Base-by-base conservation (phyloP, 2,113 vertebrate genomes). In the Podarcis cretensis region DNA sequence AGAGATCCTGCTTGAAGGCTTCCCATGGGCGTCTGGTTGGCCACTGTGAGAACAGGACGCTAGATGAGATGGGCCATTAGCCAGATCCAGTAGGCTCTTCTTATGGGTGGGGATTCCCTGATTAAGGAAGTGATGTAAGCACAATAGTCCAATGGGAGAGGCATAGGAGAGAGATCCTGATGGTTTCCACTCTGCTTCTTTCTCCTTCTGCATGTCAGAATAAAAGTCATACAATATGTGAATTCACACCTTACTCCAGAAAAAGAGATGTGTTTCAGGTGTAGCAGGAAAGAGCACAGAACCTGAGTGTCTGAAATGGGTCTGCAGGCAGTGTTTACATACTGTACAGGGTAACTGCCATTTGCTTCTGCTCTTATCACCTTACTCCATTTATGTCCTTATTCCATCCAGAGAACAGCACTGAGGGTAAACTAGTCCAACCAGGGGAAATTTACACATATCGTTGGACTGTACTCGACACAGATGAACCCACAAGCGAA, bases 361-460 rank as follows among this genome's bases (percentile, higher is more conserved):
- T 77, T 63, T 23, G 65, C 27, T 48, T 27, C 4, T 86, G 35
- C 30, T 16, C 59, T 20, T 63, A 63, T 5, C 16, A 6, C 90
- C 78, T 25, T 27, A 40, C 27, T 81, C 37, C 18, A 18, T 86
- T 84, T 77, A 13, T 92, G 87, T 93, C 95, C 86, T 54, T 54
- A 54, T 54, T 43, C 59, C 59, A 71, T 86, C 75, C 83, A 99
- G 99, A 97, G 23, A 97, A 97, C 25, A 89, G 21, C 79, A 96
- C 92, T 69, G 96, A 98, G 43, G 97, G 96, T 27, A 98, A 95
- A 83, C 97, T 96, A 3, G 96, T 99, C 86, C 96, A 97, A 89
- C 99, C 99, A 25, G 98, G 98, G 4, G 95, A 98, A 92, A 98
- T 91, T 0, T 96, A 97, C 75, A 98, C 97, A 6, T 99, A 99